Evolutionary conservation across 2,888 invertebrate genomes (phyloP), one percentile per base, ranked within the genome.

Genomic region (Ophonus ardosiacus): DNA sequence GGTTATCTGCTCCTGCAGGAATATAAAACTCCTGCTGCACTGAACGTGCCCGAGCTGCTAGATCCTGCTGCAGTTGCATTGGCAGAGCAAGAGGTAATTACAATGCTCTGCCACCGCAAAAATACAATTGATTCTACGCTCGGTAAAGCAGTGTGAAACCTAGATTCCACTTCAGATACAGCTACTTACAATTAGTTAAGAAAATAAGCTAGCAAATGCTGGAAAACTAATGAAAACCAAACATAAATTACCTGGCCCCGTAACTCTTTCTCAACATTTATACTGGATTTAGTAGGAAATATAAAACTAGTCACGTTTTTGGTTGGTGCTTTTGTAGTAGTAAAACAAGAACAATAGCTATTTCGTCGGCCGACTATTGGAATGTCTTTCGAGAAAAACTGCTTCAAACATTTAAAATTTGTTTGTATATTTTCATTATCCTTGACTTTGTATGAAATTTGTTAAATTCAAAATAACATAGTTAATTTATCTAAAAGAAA

Each of bases 201-300:
- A 51, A 85, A 85, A 85, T 84, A 85, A 74, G 85, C 82, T 84
- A 85, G 81, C 85, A 85, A 84, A 85, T 84, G 80, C 81, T 80
- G 85, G 76, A 83, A 85, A 87, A 85, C 86, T 85, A 86, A 83
- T 85, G 86, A 85, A 61, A 80, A 59, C 24, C 61, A 61, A 61
- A 24, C 80, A 61, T 80, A 59, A 51, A 51, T 13, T 51, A 51
- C 43, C 74, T 57, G 43, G 40, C 24, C 81, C 61, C 40, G 74
- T 85, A 85, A 80, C 80, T 85, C 80, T 65, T 81, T 40, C 74
- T 57, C 59, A 24, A 13, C 79, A 51, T 31, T 31, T 31, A 31
- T 5, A 31, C 31, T 31, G 31, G 31, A 31, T 5, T 31, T 31
- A 31, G 31, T 31, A 5, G 5, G 31, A 31, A 31, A 21, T n/a